These are phyloP conservation scores for Diglossa cyanea DNA, from an alignment of 2,797 vertebrate genomes.

Conservation along the genomic window DNA sequence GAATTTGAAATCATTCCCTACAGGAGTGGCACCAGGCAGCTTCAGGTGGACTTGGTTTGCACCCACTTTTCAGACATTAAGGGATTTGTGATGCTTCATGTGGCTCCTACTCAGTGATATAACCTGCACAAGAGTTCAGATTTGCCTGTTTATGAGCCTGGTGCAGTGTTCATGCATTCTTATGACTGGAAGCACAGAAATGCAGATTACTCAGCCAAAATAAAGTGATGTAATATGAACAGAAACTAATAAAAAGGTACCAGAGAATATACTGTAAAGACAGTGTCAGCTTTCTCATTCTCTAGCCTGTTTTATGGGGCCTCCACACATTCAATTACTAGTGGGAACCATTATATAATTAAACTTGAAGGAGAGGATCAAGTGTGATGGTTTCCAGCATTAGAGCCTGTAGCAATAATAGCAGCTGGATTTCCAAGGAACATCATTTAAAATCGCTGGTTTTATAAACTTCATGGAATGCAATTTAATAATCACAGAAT, in stretches of 20 bases:
- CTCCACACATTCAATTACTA: neutral
- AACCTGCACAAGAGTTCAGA: neutral
- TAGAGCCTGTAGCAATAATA: neutral
- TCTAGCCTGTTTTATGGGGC: neutral
- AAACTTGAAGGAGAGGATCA: neutral
- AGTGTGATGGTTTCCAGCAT: neutral
- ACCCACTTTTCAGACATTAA: conserved; percentile 74
- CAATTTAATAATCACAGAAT: neutral
- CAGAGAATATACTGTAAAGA: neutral
- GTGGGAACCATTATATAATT: neutral
- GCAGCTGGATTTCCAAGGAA: neutral
- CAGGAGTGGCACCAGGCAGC: conserved; percentile 74
- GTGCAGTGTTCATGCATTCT: neutral
- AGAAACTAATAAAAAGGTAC: neutral
- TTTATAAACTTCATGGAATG: neutral
- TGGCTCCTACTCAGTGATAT: conserved; percentile 20
- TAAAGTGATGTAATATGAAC: neutral
- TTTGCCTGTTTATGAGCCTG: neutral
- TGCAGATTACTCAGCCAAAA: neutral
- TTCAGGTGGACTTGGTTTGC: conserved; percentile 77
- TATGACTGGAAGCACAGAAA: neutral
- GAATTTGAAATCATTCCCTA: conserved; percentile 72
- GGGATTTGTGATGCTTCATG: conserved; percentile 67
- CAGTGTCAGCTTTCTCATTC: neutral
- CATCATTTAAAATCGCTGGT: neutral